phyloP scores from a whole-genome alignment of 2,888 invertebrate species.

The Clepsis dumicolana region DNA sequence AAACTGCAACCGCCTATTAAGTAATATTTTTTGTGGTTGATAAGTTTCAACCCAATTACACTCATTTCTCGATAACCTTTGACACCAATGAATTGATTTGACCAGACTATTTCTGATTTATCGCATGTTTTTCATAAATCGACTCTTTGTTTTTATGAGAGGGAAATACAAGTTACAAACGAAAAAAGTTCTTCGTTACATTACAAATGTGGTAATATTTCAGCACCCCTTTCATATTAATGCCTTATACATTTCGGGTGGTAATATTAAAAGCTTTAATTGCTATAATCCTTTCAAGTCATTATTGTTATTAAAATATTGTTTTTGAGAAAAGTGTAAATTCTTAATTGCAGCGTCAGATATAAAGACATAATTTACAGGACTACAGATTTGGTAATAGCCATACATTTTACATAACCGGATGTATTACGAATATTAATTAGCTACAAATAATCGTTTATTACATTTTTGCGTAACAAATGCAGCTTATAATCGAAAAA shows the following conservation, averaged over 20 bases:
- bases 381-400: not conserved
- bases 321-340: too few relatives aligned
- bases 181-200: too few relatives aligned
- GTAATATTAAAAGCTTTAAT: too few relatives aligned
- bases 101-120: not conserved
- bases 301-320: too few relatives aligned
- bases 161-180: too few relatives aligned
- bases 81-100: conserved; percentile 1
- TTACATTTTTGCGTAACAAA: conserved; percentile 13
- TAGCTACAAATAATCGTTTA: not conserved
- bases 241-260: too few relatives aligned
- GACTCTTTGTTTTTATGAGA: not conserved
- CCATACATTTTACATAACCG: not conserved
- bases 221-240: too few relatives aligned
- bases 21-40: not conserved
- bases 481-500: conserved; percentile 12
- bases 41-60: conserved; percentile 2
- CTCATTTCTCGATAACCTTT: conserved; percentile 10
- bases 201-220: too few relatives aligned
- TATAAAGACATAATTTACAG: not conserved
- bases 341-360: not conserved
- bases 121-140: not conserved
- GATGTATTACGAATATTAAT: not conserved
- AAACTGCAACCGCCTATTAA: not conserved
- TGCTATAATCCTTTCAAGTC: too few relatives aligned